phyloP scores from a whole-genome alignment of 2,113 vertebrate genomes.

The Phaethon lepturus region DNA sequence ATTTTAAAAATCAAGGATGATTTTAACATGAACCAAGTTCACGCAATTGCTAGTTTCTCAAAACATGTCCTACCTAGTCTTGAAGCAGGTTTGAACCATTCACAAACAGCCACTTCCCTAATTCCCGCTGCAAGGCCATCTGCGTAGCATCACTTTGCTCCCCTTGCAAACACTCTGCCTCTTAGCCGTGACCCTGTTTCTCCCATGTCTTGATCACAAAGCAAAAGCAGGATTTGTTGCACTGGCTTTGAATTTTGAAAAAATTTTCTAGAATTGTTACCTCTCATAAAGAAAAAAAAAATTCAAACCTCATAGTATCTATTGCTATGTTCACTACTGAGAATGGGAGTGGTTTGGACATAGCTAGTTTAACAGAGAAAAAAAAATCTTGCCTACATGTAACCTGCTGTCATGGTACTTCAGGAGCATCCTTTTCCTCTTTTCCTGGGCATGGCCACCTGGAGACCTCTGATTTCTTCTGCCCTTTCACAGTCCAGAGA shows the following conservation, averaged over 20 bases:
- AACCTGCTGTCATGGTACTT: background rate
- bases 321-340: background rate
- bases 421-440: background rate
- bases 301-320: background rate
- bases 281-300: background rate
- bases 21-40: background rate
- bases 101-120: background rate
- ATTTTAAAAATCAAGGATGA: background rate
- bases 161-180: background rate
- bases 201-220: background rate
- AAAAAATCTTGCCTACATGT: background rate
- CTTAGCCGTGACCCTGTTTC: background rate
- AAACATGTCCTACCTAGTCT: background rate
- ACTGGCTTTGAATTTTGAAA: background rate
- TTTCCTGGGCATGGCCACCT: background rate
- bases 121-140: background rate
- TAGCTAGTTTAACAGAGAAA: background rate
- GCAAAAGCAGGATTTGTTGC: background rate
- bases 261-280: background rate
- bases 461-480: background rate
- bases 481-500: background rate
- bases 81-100: background rate
- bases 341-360: background rate
- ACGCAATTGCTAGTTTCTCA: background rate
- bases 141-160: rapidly evolving